These are phyloP conservation scores for Hydrochoerus hydrochaeris DNA, from an alignment of 2,113 vertebrate species.

Conservation along the genomic window DNA sequence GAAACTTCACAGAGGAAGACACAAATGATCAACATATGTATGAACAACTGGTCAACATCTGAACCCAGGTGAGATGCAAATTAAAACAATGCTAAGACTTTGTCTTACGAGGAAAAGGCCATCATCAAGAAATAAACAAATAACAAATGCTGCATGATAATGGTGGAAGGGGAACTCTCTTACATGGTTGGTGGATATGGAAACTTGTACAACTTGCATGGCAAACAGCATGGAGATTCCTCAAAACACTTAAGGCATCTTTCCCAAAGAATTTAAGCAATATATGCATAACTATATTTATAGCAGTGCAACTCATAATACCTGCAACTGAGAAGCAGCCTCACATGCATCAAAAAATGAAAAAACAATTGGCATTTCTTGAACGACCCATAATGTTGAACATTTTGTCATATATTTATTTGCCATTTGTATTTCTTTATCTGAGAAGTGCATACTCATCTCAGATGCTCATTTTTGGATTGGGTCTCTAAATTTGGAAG, in stretches of 20 bases:
- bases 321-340: background rate
- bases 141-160: background rate
- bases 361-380: background rate
- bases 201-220: background rate
- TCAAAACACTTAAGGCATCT: background rate
- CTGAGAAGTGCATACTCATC: too few species aligned
- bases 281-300: background rate
- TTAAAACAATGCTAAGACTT: background rate
- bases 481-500: too few species aligned
- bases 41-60: background rate
- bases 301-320: background rate
- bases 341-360: background rate
- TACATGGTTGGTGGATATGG: background rate
- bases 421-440: too few species aligned
- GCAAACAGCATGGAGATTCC: background rate
- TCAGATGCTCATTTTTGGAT: too few species aligned
- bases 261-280: background rate
- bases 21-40: background rate
- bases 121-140: background rate
- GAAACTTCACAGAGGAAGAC: background rate
- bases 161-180: background rate
- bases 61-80: background rate
- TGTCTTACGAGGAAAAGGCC: background rate
- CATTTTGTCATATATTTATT: too few species aligned
- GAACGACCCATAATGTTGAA: too few species aligned